Base-by-base conservation (phyloP, 2,888 invertebrate species). In the Reticulitermes lucifugus region DNA sequence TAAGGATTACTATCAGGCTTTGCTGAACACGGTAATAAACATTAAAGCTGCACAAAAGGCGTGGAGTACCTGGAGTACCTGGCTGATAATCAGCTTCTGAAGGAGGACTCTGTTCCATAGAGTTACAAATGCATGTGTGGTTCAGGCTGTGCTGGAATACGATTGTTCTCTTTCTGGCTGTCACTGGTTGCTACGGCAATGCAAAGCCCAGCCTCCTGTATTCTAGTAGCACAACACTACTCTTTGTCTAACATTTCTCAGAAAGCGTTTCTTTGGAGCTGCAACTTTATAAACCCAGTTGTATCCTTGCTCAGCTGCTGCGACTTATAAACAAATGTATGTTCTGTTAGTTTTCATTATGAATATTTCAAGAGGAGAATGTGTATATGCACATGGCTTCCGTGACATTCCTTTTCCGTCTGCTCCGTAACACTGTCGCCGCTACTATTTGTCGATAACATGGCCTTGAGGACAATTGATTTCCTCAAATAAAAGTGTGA, bases 281-380 rank as follows among this genome's bases (percentile, higher is more conserved):
- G 46, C 18, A 43, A 77, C 46, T 77, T 77, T 77, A 22, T 46
- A 51, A 46, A n/a, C 77, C 25, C 22, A 77, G 77, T n/a, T 77
- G 77, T 77, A 77, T 77, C 77, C 46, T 46, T 51, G 22, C 22
- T 46, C 73, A 35, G 22, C 41, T 35, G 41, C 77, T 77, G 46
- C 46, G 77, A n/a, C 77, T 41, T 77, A 77, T 77, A 77, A 77
- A 77, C 77, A 77, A 77, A 77, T 77, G 70, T 41, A 65, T 65
- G 70, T 70, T 83, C 82, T 83, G 82, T 83, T 83, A 83, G 82
- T 83, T 83, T 83, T 83, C 82, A 83, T 83, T 71, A 71, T 71
- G 82, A 77, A 77, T 77, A 77, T 77, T 77, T 77, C 2, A 77
- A 77, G 77, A 22, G 77, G 77, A 46, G 77, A 77, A 51, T 77